A percentile compares a stretch with the other conserved stretches of the same genome.
These are phyloP conservation scores for Andrena cerasifolii DNA, from an alignment of 1,140 invertebrate genomes.

Conservation along the genomic window DNA sequence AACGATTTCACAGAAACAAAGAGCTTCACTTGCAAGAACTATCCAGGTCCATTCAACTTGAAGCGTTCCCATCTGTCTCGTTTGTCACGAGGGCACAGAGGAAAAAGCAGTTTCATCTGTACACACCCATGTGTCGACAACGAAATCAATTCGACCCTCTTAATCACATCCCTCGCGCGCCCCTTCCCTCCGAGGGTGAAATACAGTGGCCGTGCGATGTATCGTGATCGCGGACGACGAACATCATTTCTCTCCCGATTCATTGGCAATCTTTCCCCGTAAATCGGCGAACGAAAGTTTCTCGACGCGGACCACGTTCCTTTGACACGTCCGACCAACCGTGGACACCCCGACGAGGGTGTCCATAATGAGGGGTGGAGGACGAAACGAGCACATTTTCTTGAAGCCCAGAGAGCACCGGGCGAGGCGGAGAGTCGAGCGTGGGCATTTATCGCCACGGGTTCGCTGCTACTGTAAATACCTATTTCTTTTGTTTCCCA, in stretches of 20 bases:
- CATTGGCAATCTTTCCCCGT: slow-evolving; percentile 7
- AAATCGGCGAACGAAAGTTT: slow-evolving; percentile 2
- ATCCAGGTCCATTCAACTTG: slow-evolving; percentile 3
- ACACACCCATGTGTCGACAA: neutral
- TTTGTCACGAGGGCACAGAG: neutral
- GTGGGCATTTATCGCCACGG: slow-evolving; percentile 47
- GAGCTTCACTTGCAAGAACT: neutral
- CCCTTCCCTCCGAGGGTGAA: neutral
- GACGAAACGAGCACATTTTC: slow-evolving; percentile 57
- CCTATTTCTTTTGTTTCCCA: slow-evolving; percentile 63
- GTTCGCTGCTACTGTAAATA: slow-evolving; percentile 39
- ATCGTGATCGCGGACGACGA: neutral
- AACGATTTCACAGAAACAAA: too few species aligned
- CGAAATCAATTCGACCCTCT: slow-evolving; percentile 28
- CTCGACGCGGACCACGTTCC: neutral
- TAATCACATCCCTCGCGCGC: neutral
- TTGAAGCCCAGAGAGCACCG: slow-evolving; percentile 8
- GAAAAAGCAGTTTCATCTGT: slow-evolving; percentile 7
- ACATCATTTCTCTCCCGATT: neutral
- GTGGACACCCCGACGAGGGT: slow-evolving; percentile 12
- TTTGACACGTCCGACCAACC: slow-evolving; percentile 26
- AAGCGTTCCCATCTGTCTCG: neutral
- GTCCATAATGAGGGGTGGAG: slow-evolving; percentile 30
- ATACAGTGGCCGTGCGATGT: neutral
- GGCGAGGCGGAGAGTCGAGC: neutral